Evolutionary conservation across 2,888 invertebrate species (phyloP), one percentile per base, ranked within the genome.

Genomic region (Lacanobia wlatinum): DNA sequence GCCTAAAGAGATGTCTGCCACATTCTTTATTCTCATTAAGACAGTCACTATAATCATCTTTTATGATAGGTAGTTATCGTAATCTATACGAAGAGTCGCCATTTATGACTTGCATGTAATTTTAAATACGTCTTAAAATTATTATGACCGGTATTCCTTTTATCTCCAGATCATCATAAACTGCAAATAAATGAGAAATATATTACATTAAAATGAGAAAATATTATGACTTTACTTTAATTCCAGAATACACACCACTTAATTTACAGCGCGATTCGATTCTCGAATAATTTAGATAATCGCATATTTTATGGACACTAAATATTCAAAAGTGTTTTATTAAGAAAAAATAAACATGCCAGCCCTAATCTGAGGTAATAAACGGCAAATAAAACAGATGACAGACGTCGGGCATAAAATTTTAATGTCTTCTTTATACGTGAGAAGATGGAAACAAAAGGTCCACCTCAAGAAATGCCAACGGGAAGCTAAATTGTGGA

Each of bases 371-470:
- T 76, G 50, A 53, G 18, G 70, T 81, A 83, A 75, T 85, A 76
- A 84, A 79, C 70, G 70, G 71, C 70, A 72, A 87, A 86, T 79
- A 81, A 78, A 80, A 85, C 89, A 90, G 85, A 87, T 89, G 90
- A 88, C 89, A 87, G 85, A 79, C 79, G 84, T 76, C 85, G 86
- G 84, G 88, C 83, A 82, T 83, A 87, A 86, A 90, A 86, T 88
- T 87, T 91, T 90, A 89, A 91, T 86, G 90, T 90, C 87, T 89
- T 90, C 89, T 88, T 90, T 80, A 80, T 72, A 60, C 1, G 7
- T 5, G 16, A 46, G n/a, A 14, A 56, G 6, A 18, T 4, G 3
- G 3, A 43, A 46, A 64, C 69, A 83, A 67, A 80, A 80, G 80
- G 53, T 67, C 0, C 53, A 83, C 64, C 64, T 53, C 9, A 10